phyloP scores from a whole-genome alignment of 2,888 invertebrate genomes.

The Cheilosia grossa region DNA sequence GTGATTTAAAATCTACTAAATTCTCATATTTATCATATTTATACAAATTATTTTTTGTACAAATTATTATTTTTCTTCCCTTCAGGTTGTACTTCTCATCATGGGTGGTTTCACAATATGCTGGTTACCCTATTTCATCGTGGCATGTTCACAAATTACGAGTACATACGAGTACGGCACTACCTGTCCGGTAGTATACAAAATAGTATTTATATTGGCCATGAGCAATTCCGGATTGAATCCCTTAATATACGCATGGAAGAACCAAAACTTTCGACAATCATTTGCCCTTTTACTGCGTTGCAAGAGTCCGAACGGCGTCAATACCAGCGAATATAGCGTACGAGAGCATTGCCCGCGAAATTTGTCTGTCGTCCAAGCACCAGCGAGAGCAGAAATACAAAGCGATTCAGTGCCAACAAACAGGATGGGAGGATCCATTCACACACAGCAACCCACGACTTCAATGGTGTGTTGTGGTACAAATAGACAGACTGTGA shows the following conservation, averaged over 20 bases:
- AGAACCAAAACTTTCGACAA: constrained; percentile 90
- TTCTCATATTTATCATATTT: no score
- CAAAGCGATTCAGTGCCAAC: not conserved
- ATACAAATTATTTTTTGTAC: not conserved
- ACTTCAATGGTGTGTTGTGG: constrained; percentile 1
- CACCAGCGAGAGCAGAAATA: not conserved
- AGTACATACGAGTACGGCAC: constrained; percentile 83
- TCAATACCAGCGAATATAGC: constrained; percentile 79
- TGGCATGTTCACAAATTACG: constrained; percentile 86
- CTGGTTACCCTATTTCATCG: constrained; percentile 91
- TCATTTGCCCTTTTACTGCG: constrained; percentile 88
- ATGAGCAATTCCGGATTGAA: constrained; percentile 92
- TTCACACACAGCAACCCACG: constrained; percentile 1
- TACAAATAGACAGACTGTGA: not conserved
- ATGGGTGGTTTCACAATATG: constrained; percentile 91
- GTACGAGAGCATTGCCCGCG: constrained; percentile 42
- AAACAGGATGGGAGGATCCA: not conserved
- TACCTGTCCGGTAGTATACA: constrained; percentile 86
- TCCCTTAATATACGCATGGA: constrained; percentile 94
- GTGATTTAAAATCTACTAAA: not conserved
- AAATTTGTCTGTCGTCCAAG: not conserved
- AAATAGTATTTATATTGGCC: constrained; percentile 88
- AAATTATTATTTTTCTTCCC: constrained; percentile 76
- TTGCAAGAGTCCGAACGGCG: constrained; percentile 86
- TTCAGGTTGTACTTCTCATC: constrained; percentile 90